Evolutionary conservation across 2,888 invertebrate genomes (phyloP).

Genomic region (Trypoxylon attenuatum): DNA sequence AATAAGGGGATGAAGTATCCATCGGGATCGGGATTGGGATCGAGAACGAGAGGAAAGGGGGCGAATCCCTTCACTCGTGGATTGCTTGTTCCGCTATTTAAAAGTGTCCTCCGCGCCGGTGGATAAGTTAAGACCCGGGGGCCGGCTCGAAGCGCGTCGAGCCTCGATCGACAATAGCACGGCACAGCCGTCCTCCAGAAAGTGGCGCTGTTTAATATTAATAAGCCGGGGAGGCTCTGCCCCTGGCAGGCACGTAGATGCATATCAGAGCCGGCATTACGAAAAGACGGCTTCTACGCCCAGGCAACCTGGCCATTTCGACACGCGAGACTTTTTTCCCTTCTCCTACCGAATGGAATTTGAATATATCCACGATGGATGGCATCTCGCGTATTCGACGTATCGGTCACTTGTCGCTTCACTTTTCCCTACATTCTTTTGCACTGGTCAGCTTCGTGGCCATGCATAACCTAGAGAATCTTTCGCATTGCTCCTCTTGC

Average conservation of each 20-base stretch:
- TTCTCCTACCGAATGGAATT: no score
- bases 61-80: constrained; percentile 58
- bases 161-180: constrained; percentile 56
- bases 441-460: neutral
- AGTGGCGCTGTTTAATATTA: constrained; percentile 72
- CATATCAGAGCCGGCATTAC: constrained; percentile 71
- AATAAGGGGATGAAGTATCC: constrained; percentile 57
- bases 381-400: constrained; percentile 1
- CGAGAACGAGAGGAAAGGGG: no score
- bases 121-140: constrained; percentile 52
- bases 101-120: constrained; percentile 54
- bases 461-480: neutral
- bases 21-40: no score
- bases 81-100: constrained; percentile 69
- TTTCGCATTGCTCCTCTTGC: no score
- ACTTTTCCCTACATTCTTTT: neutral
- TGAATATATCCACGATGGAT: constrained; percentile 33
- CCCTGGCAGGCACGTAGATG: constrained; percentile 72
- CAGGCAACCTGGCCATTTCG: neutral
- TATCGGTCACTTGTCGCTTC: constrained; percentile 17
- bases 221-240: constrained; percentile 67
- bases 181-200: constrained; percentile 46
- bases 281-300: constrained; percentile 57
- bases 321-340: constrained; percentile 39
- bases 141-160: constrained; percentile 18